Conservation (phyloP, 2,888 invertebrate genomes). For the Hirtodrosophila trivittata region DNA sequence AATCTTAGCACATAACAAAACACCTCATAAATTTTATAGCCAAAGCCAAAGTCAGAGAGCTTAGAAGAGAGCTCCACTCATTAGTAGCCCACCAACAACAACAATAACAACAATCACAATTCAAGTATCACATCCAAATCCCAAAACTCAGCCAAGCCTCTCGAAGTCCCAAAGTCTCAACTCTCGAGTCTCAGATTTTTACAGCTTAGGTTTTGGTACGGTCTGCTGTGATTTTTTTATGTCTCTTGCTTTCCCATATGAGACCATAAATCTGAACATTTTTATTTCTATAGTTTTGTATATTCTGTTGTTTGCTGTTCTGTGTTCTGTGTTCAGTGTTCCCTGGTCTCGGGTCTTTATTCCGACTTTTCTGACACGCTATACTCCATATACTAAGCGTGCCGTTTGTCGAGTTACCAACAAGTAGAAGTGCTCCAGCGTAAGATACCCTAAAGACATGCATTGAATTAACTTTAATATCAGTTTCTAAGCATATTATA, state of each 20-base stretch:
- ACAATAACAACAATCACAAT: conserved; percentile 14
- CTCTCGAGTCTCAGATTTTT: conserved; percentile 29
- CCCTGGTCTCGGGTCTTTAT: too few relatives aligned
- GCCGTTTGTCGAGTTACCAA: conserved; percentile 3
- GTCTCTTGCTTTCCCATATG: conserved; percentile 15
- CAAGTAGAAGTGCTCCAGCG: too few relatives aligned
- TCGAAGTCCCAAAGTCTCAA: conserved; percentile 11
- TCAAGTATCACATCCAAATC: conserved; percentile 34
- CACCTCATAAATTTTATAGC: conserved; percentile 74
- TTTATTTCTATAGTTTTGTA: conserved; percentile 8
- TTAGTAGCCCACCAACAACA: conserved; percentile 44
- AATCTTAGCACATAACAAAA: conserved; percentile 71
- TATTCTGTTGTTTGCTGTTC: conserved; percentile 1
- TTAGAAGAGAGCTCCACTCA: conserved; percentile 51
- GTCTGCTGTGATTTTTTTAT: conserved; percentile 33
- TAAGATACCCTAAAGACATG: too few relatives aligned
- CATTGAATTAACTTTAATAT: too few relatives aligned
- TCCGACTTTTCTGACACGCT: conserved; percentile 27
- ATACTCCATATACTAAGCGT: conserved; percentile 13
- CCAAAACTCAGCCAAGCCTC: conserved; percentile 39
- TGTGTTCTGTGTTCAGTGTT: too few relatives aligned
- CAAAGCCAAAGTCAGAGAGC: conserved; percentile 23
- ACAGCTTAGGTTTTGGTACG: conserved; percentile 22
- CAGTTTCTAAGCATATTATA: too few relatives aligned
- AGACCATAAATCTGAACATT: conserved; percentile 36